Evolutionary conservation across 2,888 invertebrate species (phyloP).

Genomic region (Helicoverpa assulta): DNA sequence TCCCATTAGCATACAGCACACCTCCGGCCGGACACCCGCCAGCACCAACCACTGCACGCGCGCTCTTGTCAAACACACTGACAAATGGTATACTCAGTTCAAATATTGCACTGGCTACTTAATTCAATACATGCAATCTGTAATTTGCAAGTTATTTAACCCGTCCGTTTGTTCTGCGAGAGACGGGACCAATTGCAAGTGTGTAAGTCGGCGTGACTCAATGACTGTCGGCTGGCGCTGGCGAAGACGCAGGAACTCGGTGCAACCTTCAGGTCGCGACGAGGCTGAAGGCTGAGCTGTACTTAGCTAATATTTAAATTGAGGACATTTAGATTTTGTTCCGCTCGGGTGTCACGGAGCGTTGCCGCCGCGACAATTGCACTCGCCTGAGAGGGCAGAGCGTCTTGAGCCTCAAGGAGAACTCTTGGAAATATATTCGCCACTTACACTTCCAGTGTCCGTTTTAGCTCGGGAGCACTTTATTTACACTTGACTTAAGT

Average conservation of each 20-base stretch:
- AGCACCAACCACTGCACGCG: conserved; percentile 19
- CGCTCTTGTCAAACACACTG: conserved; percentile 48
- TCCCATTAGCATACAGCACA: conserved; percentile 58
- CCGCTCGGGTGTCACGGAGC: conserved; percentile 54
- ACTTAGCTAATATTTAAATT: conserved; percentile 60
- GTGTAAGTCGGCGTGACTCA: conserved; percentile 21
- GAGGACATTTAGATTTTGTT: conserved; percentile 61
- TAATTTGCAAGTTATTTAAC: conserved; percentile 52
- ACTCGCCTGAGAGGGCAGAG: conserved; percentile 20
- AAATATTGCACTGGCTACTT: conserved; percentile 47
- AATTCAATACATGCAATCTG: conserved; percentile 45
- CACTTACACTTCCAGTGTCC: conserved; percentile 19
- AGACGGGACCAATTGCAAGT: conserved; percentile 28
- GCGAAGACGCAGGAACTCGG: conserved; percentile 32
- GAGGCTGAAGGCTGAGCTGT: conserved; percentile 52
- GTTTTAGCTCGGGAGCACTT: too few species aligned
- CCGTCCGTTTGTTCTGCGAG: conserved; percentile 21
- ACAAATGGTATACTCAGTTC: conserved; percentile 39
- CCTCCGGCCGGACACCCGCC: conserved; percentile 41
- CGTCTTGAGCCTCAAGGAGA: conserved; percentile 8
- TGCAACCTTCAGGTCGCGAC: conserved; percentile 45
- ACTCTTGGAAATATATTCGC: background rate
- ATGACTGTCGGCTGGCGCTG: conserved; percentile 14
- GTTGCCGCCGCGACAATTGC: conserved; percentile 33
- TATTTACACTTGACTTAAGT: too few species aligned